Conservation (phyloP, 2,888 invertebrate species). For the Volucella inflata region DNA sequence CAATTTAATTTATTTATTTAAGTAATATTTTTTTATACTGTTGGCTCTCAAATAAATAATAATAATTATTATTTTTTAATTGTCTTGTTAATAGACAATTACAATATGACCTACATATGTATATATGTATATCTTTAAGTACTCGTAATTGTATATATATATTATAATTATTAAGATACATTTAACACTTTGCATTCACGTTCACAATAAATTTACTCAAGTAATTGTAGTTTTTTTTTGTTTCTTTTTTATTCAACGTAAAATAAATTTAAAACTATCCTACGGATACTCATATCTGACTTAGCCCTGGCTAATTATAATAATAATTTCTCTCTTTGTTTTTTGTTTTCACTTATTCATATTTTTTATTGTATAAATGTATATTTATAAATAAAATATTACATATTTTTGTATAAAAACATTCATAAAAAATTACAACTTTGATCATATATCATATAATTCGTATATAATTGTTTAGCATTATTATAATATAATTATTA, state of each 20-base stretch:
- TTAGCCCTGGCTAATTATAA: slow-evolving; percentile 38
- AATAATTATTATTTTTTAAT: slow-evolving; percentile 22
- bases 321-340: slow-evolving; percentile 7
- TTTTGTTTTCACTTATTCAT: not conserved
- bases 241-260: slow-evolving; percentile 25
- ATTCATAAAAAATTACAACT: slow-evolving; percentile 74
- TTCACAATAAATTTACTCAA: slow-evolving; percentile 16
- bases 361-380: slow-evolving; percentile 29
- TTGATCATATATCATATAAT: slow-evolving; percentile 51
- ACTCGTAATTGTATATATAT: slow-evolving; percentile 36
- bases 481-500: slow-evolving; percentile 27
- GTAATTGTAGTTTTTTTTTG: slow-evolving; percentile 12
- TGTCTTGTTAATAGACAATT: slow-evolving; percentile 37
- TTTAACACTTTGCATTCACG: slow-evolving; percentile 62
- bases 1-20: slow-evolving; percentile 18
- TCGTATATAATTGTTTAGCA: slow-evolving; percentile 50
- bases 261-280: slow-evolving; percentile 29
- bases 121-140: slow-evolving; percentile 25
- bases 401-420: slow-evolving; percentile 64
- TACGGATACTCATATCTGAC: slow-evolving; percentile 47
- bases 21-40: slow-evolving; percentile 34
- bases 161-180: slow-evolving; percentile 59
- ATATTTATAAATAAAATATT: slow-evolving; percentile 66
- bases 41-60: slow-evolving; percentile 69
- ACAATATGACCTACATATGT: slow-evolving; percentile 32